Conservation (phyloP, 2,797 vertebrate species). For the Trachops cirrhosus region DNA sequence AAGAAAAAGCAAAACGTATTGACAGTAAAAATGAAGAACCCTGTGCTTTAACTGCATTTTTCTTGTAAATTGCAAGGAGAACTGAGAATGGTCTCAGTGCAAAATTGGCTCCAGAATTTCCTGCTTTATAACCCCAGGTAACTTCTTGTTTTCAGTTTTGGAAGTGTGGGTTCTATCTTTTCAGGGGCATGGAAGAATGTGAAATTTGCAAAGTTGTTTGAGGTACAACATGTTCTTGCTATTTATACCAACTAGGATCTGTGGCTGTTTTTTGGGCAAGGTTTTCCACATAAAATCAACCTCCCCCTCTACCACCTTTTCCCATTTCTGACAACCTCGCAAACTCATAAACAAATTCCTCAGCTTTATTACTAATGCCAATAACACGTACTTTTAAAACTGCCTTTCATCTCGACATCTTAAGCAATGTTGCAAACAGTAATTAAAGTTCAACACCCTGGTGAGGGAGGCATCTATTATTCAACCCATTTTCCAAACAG, state of each 20-base stretch:
- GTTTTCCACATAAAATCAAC: conserved; percentile 66
- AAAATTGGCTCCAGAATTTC: conserved; percentile 21
- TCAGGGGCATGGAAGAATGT: conserved; percentile 51
- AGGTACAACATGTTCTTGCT: conserved; percentile 61
- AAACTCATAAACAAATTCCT: conserved; percentile 67
- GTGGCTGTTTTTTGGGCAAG: conserved; percentile 29
- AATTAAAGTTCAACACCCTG: conserved; percentile 69
- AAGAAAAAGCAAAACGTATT: conserved; percentile 1
- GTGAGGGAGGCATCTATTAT: conserved; percentile 60
- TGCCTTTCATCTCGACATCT: conserved; percentile 71
- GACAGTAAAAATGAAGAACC: conserved; percentile 29
- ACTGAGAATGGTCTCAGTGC: not conserved
- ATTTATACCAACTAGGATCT: conserved; percentile 54
- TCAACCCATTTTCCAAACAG: conserved; percentile 70
- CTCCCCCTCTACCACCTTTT: not conserved
- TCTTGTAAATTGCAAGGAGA: not conserved
- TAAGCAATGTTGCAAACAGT: conserved; percentile 60
- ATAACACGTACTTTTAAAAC: conserved; percentile 58
- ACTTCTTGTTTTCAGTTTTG: conserved; percentile 51
- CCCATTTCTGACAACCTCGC: conserved; percentile 46
- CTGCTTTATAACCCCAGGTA: conserved; percentile 54
- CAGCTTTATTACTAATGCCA: conserved; percentile 65
- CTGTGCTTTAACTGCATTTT: not conserved
- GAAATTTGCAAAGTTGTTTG: conserved; percentile 58
- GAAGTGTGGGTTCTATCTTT: conserved; percentile 50